A percentile compares a stretch with the other conserved stretches of the same genome.
Conservation (phyloP, 2,113 vertebrate species). For the Cryptotis parvus region DNA sequence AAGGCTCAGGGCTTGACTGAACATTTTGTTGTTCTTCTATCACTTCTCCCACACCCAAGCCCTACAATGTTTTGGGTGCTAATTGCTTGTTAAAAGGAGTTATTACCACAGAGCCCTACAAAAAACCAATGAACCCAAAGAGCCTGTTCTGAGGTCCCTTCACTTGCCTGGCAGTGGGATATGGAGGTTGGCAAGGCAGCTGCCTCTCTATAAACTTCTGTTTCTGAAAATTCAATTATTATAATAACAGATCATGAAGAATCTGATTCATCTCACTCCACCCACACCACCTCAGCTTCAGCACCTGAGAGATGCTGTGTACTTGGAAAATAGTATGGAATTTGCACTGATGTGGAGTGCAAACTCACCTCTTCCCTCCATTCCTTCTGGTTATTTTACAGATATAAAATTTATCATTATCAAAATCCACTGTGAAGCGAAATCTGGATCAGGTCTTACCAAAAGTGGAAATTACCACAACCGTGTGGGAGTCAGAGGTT, state of each 20-base stretch:
- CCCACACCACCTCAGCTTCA: background rate
- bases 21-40: background rate
- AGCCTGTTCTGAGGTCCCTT: background rate
- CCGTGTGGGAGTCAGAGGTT: no score
- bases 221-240: slow-evolving; percentile 69
- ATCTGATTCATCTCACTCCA: background rate
- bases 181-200: background rate
- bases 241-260: background rate
- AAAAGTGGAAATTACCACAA: no score
- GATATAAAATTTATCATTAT: slow-evolving; percentile 28
- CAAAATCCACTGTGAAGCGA: no score
- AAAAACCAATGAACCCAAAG: background rate
- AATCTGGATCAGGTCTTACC: no score
- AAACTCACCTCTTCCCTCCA: background rate
- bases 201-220: background rate
- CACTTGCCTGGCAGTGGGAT: background rate
- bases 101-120: background rate
- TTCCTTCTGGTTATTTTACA: slow-evolving; percentile 6
- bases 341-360: background rate
- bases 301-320: background rate
- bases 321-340: background rate
- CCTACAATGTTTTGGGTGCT: background rate
- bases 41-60: background rate
- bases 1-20: background rate
- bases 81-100: background rate